Evolutionary conservation across 2,888 invertebrate species (phyloP).

Genomic region (Pachliopta kotzebuea): DNA sequence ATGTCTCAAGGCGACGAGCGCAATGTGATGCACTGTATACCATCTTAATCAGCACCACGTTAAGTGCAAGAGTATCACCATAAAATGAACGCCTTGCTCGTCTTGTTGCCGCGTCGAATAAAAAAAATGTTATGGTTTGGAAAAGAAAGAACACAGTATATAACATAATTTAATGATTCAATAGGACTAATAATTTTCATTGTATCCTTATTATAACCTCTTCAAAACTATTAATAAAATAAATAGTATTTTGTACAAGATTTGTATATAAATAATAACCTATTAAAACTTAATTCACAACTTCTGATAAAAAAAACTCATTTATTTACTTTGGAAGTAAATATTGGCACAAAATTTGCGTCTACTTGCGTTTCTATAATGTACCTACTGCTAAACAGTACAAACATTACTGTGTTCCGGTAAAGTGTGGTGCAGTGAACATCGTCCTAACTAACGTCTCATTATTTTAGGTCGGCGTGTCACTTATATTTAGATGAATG

Average conservation of each 20-base stretch:
- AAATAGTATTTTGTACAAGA: constrained; percentile 18
- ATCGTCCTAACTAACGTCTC: too few species aligned
- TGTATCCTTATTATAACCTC: constrained; percentile 5
- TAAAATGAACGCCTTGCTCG: too few species aligned
- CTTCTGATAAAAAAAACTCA: background rate
- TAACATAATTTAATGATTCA: constrained; percentile 26
- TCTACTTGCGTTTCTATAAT: background rate
- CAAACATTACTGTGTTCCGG: too few species aligned
- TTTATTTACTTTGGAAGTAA: background rate
- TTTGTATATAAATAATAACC: background rate
- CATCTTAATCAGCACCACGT: too few species aligned
- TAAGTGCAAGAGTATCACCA: too few species aligned
- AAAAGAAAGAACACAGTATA: constrained; percentile 8
- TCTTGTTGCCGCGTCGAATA: too few species aligned
- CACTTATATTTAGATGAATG: too few species aligned
- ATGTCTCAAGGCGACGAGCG: too few species aligned
- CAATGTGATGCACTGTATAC: too few species aligned
- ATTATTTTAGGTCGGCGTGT: too few species aligned
- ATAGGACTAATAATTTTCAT: constrained; percentile 19
- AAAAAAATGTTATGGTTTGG: too few species aligned
- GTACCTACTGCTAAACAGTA: background rate
- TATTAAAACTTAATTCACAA: background rate
- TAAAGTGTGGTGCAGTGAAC: too few species aligned
- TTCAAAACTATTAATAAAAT: constrained; percentile 6
- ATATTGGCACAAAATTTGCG: constrained; percentile 24